These are phyloP conservation scores for Rhizoglyphus robini DNA, from an alignment of 1,140 invertebrate genomes.

Conservation along the genomic window DNA sequence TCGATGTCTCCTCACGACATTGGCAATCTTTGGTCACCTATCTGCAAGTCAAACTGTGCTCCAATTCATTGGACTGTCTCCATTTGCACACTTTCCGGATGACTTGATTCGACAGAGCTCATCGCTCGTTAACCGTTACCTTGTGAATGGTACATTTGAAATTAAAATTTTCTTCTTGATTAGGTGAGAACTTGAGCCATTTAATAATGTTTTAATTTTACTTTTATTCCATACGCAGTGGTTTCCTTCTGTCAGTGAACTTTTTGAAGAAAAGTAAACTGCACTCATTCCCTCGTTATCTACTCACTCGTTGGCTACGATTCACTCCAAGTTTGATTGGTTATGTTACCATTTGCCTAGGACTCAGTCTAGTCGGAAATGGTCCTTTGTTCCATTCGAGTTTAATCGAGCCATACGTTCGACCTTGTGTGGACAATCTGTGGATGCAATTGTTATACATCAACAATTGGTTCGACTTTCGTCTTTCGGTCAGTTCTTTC, in stretches of 20 bases:
- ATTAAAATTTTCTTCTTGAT: slow-evolving; percentile 2
- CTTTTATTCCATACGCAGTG: neutral
- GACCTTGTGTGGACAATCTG: slow-evolving; percentile 19
- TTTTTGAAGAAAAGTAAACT: slow-evolving; percentile 2
- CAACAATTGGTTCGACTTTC: slow-evolving; percentile 22
- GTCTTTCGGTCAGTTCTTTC: slow-evolving; percentile 17
- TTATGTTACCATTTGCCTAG: slow-evolving; percentile 3
- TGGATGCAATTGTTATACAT: slow-evolving; percentile 22
- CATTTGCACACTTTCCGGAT: slow-evolving; percentile 7
- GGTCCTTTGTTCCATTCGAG: slow-evolving; percentile 24
- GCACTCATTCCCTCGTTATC: neutral
- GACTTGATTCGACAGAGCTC: neutral
- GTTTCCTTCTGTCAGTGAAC: neutral
- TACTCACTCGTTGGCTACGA: neutral
- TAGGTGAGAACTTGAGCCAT: neutral
- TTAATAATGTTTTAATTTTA: neutral
- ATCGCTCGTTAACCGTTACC: neutral
- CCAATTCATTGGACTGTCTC: neutral
- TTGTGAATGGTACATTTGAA: neutral
- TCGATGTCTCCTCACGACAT: neutral
- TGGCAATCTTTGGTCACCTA: neutral
- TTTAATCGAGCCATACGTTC: slow-evolving; percentile 21
- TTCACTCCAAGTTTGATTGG: slow-evolving; percentile 22
- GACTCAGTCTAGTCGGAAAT: slow-evolving; percentile 17
- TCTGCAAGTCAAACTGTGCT: neutral